These are phyloP conservation scores for Oscheius sp. DNA, from an alignment of 1,140 invertebrate genomes.

Conservation along the genomic window DNA sequence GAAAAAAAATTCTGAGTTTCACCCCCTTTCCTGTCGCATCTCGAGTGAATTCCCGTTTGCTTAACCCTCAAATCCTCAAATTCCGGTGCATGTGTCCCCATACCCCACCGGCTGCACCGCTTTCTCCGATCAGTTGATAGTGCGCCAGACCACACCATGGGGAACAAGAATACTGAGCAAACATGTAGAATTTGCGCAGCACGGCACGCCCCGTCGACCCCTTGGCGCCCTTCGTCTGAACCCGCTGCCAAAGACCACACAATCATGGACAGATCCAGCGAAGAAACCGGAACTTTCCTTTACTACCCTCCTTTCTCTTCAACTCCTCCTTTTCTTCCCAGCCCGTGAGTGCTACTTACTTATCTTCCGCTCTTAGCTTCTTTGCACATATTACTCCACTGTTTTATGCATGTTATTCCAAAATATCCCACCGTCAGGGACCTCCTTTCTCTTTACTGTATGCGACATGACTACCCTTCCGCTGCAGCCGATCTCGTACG, in stretches of 20 bases:
- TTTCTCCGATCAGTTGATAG: too few relatives aligned
- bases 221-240: neutral
- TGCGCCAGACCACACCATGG: neutral
- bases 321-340: neutral
- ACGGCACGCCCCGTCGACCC: neutral
- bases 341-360: neutral
- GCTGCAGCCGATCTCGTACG: too few relatives aligned
- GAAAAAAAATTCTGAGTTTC: too few relatives aligned
- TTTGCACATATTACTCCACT: neutral
- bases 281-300: neutral
- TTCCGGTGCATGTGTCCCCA: too few relatives aligned
- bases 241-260: neutral
- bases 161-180: slow-evolving; percentile 10
- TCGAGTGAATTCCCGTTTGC: too few relatives aligned
- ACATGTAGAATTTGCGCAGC: slow-evolving; percentile 13
- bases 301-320: neutral
- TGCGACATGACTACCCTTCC: neutral
- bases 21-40: too few relatives aligned
- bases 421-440: too few relatives aligned
- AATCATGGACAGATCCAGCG: neutral
- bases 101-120: too few relatives aligned
- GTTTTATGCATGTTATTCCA: neutral
- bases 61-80: too few relatives aligned
- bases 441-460: too few relatives aligned
- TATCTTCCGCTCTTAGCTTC: neutral